Percentiles rank a stretch among this genome's conserved stretches.
Evolutionary conservation across 2,113 vertebrate genomes (phyloP).

Genomic region (Cinclus cinclus): DNA sequence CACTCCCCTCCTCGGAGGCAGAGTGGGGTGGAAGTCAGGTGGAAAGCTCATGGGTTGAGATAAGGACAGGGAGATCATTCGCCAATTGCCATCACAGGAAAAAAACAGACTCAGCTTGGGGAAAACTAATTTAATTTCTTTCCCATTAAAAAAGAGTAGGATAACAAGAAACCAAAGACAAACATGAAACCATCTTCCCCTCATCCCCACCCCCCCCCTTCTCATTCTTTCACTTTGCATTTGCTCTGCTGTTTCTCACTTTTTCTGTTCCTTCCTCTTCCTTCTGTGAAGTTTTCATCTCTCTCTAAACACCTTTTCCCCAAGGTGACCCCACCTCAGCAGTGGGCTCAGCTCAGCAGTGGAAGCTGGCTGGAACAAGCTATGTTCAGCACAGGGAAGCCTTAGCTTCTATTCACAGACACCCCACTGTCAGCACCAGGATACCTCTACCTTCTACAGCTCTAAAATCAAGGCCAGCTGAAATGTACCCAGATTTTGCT

Average conservation of each 20-base stretch:
- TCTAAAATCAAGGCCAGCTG: not conserved
- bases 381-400: not conserved
- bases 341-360: not conserved
- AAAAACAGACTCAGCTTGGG: not conserved
- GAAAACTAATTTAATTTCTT: not conserved
- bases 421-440: fast-evolving
- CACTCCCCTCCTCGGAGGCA: not conserved
- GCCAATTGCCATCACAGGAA: not conserved
- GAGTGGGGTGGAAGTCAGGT: not conserved
- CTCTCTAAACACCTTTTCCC: not conserved
- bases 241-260: not conserved
- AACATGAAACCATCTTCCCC: not conserved
- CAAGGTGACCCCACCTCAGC: fast-evolving
- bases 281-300: not conserved
- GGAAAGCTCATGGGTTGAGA: not conserved
- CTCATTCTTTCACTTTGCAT: not conserved
- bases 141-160: not conserved
- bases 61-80: not conserved
- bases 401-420: not conserved
- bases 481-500: not conserved
- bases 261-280: not conserved
- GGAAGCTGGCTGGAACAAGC: not conserved
- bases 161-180: not conserved
- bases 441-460: no score
- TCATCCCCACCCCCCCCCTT: not conserved